Evolutionary conservation across 2,888 invertebrate genomes (phyloP), one percentile per base, ranked within the genome.

Genomic region (Tenthredo scrophulariae): DNA sequence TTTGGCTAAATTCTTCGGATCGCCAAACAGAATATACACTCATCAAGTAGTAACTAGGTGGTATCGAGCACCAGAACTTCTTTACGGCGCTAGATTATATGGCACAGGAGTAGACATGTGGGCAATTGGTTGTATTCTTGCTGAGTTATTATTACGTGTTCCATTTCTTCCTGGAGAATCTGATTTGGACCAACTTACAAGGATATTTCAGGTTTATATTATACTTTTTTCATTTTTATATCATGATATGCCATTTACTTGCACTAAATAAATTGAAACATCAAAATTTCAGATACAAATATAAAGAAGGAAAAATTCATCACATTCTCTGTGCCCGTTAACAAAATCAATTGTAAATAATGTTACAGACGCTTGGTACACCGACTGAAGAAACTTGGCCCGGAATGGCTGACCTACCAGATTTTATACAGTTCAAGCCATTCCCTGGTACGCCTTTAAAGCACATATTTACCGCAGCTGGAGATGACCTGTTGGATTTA

Each of bases 61-160:
- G 98, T 98, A 98, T 93, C 96, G 98, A 91, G 96, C 97, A 43
- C 99, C 99, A 0, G 99, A 99, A 93, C 94, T 99, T 46, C 94
- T 99, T 58, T 99, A 97, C 94, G 99, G 99, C 29, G 98, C 99
- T 0, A 95, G 98, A 75, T 97, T 98, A 91, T 99, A 99, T 93
- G 97, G 98, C 18, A 97, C 97, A 15, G 98, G 98, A 1, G 97
- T 99, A 22, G 99, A 99, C 92, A 98, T 99, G 95, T 99, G 99
- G 99, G 99, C 99, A 4, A 96, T 99, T 15, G 99, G 99, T 4
- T 99, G 99, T 93, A 99, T 99, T 91, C 93, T 99, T 87, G 99
- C 99, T 0, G 99, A 99, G 94, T 94, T 99, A 29, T 93, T 98
- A 79, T 94, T 98, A n/a, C 94, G 98, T 87, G 96, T 97, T 4